Percentiles rank a stretch among this genome's conserved stretches.
Evolutionary conservation across 2,888 invertebrate species (phyloP).

Genomic region (Acanthopleura granulata): DNA sequence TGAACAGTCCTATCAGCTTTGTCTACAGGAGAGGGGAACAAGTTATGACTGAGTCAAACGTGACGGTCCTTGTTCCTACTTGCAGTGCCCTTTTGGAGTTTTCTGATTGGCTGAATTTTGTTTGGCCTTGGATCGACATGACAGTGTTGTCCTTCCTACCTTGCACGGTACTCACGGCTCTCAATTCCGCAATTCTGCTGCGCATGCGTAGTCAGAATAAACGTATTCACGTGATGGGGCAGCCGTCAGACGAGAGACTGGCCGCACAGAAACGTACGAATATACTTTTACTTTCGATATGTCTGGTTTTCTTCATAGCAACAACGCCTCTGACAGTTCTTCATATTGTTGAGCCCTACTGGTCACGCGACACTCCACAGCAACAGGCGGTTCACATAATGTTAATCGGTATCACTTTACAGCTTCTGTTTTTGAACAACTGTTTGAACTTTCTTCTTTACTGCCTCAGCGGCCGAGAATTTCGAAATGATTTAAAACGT

Average conservation of each 20-base stretch:
- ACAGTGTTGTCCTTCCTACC: background rate
- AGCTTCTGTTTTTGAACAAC: conserved; percentile 14
- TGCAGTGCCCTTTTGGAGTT: background rate
- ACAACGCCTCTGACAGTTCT: background rate
- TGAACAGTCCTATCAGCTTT: background rate
- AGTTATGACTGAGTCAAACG: background rate
- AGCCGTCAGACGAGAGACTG: background rate
- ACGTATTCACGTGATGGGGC: conserved; percentile 4
- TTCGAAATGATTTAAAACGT: background rate
- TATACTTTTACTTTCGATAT: conserved; percentile 3
- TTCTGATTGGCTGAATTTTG: background rate
- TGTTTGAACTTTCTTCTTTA: background rate
- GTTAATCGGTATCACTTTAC: background rate
- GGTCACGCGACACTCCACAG: background rate
- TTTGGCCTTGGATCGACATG: conserved; percentile 11
- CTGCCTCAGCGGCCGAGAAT: conserved; percentile 6
- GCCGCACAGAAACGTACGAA: background rate
- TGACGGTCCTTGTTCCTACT: background rate
- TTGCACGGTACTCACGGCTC: background rate
- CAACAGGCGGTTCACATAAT: background rate
- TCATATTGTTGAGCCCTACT: conserved; percentile 1
- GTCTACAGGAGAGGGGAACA: background rate
- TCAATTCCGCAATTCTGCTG: background rate
- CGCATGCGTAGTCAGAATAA: conserved; percentile 9
- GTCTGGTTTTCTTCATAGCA: background rate